phyloP scores from a whole-genome alignment of 2,888 invertebrate genomes.

The Meliscaeva auricollis region DNA sequence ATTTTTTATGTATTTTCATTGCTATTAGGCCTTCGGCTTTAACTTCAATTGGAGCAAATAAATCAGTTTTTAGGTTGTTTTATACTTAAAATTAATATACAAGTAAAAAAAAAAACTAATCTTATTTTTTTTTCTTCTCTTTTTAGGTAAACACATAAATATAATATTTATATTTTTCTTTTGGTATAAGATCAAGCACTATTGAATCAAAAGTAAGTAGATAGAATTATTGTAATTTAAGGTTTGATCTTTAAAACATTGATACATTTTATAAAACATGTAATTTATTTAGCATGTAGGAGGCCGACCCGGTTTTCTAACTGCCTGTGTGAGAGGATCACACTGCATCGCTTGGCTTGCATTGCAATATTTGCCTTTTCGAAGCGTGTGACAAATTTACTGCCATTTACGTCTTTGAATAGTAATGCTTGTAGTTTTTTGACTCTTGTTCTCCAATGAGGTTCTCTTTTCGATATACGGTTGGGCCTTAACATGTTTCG shows the following conservation, averaged over 20 bases:
- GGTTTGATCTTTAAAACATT: background rate
- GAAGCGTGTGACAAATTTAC: too few species aligned
- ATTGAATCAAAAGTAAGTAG: slow-evolving; percentile 28
- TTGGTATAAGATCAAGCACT: background rate
- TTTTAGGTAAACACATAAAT: slow-evolving; percentile 57
- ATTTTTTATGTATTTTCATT: slow-evolving; percentile 36
- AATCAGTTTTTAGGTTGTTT: slow-evolving; percentile 51
- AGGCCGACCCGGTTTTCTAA: too few species aligned
- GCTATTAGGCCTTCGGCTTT: slow-evolving; percentile 48
- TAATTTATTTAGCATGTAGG: too few species aligned
- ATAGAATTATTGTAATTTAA: slow-evolving; percentile 2
- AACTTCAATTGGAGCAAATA: slow-evolving; percentile 57
- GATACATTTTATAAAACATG: too few species aligned
- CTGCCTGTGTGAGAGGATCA: too few species aligned
- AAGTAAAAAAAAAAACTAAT: slow-evolving; percentile 9
- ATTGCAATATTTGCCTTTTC: too few species aligned
- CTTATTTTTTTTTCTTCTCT: slow-evolving; percentile 18
- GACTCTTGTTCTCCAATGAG: too few species aligned
- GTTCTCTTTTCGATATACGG: too few species aligned
- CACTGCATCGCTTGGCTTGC: too few species aligned
- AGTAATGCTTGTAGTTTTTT: too few species aligned
- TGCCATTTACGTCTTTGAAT: too few species aligned
- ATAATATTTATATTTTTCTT: background rate
- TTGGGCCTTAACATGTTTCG: too few species aligned
- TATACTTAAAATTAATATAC: background rate